Evolutionary conservation across 2,797 vertebrate genomes (phyloP), one percentile per base, ranked within the genome.

Genomic region (Gymnoscopelus braueri): DNA sequence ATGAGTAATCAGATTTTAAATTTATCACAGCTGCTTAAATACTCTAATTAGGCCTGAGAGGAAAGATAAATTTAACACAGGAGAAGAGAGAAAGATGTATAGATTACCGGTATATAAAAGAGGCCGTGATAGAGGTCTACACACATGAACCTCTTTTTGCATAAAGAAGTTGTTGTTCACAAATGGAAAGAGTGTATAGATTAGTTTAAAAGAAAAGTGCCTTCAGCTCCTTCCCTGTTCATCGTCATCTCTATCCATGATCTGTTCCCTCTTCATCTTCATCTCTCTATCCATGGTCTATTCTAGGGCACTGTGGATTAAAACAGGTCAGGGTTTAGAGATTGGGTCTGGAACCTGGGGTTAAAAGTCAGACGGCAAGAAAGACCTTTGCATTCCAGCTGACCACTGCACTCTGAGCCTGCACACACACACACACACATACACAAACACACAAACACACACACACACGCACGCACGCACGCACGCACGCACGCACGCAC

Each of bases 301-400:
- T 84, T 89, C 80, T 79, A 84, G 79, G 69, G 78, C 69, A 87
- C 81, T 75, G 64, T 85, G 87, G 88, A 91, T 93, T 92, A 91
- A 89, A 88, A 85, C 72, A 81, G 82, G 79, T 89, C 86, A 89
- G 86, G 86, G 84, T 86, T 84, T 85, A 82, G 85, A 77, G 90
- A 88, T 92, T 90, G 90, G 72, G 65, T 44, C 59, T 75, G 76
- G 75, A 89, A 83, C 87, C 75, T 63, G 69, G 72, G 88, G 92
- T 91, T 89, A 90, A 88, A 92, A 72, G 92, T 92, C 92, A 92
- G 61, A 81, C 67, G 60, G 62, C 84, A 86, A 83, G 83, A 78
- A 71, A 86, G 91, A 91, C 86, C 90, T 83, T 72, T 84, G 83
- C 92, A 94, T 94, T 93, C 92, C 91, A 88, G 63, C 67, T 70